Base-by-base conservation (phyloP, 2,888 invertebrate genomes). In the Hyles lineata region DNA sequence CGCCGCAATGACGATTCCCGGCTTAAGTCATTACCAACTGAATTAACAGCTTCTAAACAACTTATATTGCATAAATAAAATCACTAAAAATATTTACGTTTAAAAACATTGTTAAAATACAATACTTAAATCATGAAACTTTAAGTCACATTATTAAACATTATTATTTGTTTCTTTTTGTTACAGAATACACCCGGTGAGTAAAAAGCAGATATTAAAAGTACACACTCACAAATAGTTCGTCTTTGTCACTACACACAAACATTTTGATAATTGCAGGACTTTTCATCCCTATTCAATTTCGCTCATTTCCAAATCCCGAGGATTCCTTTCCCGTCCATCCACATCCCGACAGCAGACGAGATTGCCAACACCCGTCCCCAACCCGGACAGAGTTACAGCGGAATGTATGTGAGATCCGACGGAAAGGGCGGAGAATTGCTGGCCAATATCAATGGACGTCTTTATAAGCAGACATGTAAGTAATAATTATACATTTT, bases 151-250 rank as follows among this genome's bases (percentile, higher is more conserved):
- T 35, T 43, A 43, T 11, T 43, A 9, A 9, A 43, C 11, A 43
- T 0, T 17, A 6, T 67, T 23, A 17, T 23, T 17, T 17, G 2
- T 23, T 43, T 23, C 15, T 15, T 50, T 75, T 80, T 76, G 74
- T 89, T 88, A 23, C 89, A 89, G 89, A 74, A 32, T 71, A 17
- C 75, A 74, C 5, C 61, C 75, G 85, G 89, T 89, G 84, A 86
- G 84, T 67, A 17, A n/a, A 25, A 43, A 74, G 17, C n/a, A 8
- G 67, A 50, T 62, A 59, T 67, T 67, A 25, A 71, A 70, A 60
- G 77, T 63, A 79, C 74, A 79, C 59, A 43, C 71, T 72, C 62
- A 75, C 76, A 72, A 75, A 77, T 82, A 83, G 84, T 86, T 88
- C 85, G 86, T 87, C 86, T 87, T 86, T 86, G 82, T 81, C 43